Base-by-base conservation (phyloP, 1,140 invertebrate species). In the Triops longicaudatus region DNA sequence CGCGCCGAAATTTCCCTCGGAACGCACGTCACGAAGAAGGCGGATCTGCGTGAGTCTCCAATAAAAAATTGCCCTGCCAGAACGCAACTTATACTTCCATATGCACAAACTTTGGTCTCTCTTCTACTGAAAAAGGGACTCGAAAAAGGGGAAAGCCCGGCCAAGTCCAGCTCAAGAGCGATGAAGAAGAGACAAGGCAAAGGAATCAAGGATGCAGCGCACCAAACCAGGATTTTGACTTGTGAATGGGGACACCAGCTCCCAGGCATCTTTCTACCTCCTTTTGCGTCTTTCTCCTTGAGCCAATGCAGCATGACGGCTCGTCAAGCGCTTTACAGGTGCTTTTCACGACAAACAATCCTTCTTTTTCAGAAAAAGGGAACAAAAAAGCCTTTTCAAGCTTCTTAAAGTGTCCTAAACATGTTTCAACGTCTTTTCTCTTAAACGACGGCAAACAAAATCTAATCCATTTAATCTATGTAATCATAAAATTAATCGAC, bases 241-340 rank as follows among this genome's bases (percentile, higher is more conserved):
- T 63, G 50, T 63, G 50, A 63, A 63, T 63, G 50, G 50, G 50
- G 50, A 63, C 50, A 63, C 50, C 50, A 63, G 50, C 50, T 63
- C 14, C 50, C 17, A 63, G 50, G 50, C 50, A 63, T 63, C 31
- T 63, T 14, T 63, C 14, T 22, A 10, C 14, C 22, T 22, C 50
- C 6, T 37, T 37, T 37, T 37, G 2, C 31, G 31, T 37, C 31
- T 37, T 37, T 37, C 31, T 37, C 31, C 31, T 37, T 7, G 31
- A 63, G 10, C 22, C 14, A n/a, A 63, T 63, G 50, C 50, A 44
- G 17, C 50, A 17, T 63, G 50, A 63, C 50, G 50, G 10, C 50
- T 5, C 14, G 22, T n/a, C 50, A n/a, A 22, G 14, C 10, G 50
- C 50, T 63, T 9, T 37, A 37, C 50, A 63, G 50, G 50, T 63